phyloP scores from a whole-genome alignment of 2,888 invertebrate genomes.

The Diarsia mendica region DNA sequence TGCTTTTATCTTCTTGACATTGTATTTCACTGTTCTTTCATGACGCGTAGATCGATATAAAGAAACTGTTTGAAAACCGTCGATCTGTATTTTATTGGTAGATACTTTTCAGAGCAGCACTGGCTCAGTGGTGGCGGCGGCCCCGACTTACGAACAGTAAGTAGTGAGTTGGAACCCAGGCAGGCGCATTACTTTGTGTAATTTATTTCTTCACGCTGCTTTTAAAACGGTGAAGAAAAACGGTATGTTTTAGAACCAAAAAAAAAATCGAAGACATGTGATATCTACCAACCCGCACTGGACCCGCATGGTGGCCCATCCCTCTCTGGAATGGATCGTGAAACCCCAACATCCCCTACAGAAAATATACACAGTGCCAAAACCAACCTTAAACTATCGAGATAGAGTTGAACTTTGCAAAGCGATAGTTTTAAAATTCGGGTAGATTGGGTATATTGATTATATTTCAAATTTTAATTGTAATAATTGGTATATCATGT shows the following conservation, averaged over 20 bases:
- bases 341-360: constrained; percentile 6
- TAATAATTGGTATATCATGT: constrained; percentile 40
- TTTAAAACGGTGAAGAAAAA: too few species aligned
- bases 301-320: too few species aligned
- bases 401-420: not conserved
- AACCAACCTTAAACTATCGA: fast-evolving
- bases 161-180: too few species aligned
- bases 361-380: not conserved
- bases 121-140: too few species aligned
- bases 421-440: not conserved
- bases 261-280: too few species aligned
- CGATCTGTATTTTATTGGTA: not conserved
- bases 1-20: not conserved
- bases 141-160: too few species aligned
- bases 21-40: not conserved
- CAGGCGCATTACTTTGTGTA: too few species aligned
- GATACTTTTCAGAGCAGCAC: not conserved
- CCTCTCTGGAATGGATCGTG: constrained; percentile 20
- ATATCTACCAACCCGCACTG: too few species aligned
- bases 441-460: constrained; percentile 25
- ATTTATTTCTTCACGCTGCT: too few species aligned
- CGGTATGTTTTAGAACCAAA: too few species aligned
- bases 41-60: not conserved
- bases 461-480: constrained; percentile 36
- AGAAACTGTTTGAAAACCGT: not conserved